Evolutionary conservation across 2,113 vertebrate genomes (phyloP).

Genomic region (Cromileptes altivelis): DNA sequence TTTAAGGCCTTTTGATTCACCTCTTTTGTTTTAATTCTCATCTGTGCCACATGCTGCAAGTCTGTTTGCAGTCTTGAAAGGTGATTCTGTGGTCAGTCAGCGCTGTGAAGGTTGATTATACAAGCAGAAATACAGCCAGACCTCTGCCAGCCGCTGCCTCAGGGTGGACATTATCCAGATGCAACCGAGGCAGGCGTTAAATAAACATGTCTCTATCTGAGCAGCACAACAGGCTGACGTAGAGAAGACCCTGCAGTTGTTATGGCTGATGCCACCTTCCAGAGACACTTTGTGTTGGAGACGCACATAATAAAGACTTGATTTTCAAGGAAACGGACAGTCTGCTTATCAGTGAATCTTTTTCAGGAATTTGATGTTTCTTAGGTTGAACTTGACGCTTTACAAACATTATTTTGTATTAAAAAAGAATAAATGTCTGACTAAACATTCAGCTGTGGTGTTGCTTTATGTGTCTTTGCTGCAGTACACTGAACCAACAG

Average conservation of each 20-base stretch:
- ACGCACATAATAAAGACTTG: constrained; percentile 4
- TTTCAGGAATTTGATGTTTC: background rate
- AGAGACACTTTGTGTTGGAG: constrained; percentile 1
- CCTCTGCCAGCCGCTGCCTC: constrained; percentile 67
- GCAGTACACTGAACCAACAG: constrained; percentile 60
- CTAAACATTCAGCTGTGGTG: background rate
- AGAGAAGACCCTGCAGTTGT: constrained; percentile 34
- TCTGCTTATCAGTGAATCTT: background rate
- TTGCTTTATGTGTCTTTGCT: background rate
- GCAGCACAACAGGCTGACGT: constrained; percentile 49
- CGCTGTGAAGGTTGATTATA: constrained; percentile 67
- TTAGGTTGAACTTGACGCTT: background rate
- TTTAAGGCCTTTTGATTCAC: constrained; percentile 1
- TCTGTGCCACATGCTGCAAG: constrained; percentile 8
- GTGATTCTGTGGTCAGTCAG: constrained; percentile 57
- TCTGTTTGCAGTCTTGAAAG: constrained; percentile 54
- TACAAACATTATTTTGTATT: background rate
- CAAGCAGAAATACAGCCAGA: constrained; percentile 60
- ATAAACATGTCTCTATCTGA: constrained; percentile 70
- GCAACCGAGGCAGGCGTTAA: constrained; percentile 56
- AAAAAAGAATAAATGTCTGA: background rate
- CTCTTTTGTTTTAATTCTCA: constrained; percentile 18
- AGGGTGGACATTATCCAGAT: constrained; percentile 69
- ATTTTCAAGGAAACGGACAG: background rate
- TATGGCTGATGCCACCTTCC: constrained; percentile 28